phyloP scores from a whole-genome alignment of 2,797 vertebrate species.

The Caiman crocodilus region DNA sequence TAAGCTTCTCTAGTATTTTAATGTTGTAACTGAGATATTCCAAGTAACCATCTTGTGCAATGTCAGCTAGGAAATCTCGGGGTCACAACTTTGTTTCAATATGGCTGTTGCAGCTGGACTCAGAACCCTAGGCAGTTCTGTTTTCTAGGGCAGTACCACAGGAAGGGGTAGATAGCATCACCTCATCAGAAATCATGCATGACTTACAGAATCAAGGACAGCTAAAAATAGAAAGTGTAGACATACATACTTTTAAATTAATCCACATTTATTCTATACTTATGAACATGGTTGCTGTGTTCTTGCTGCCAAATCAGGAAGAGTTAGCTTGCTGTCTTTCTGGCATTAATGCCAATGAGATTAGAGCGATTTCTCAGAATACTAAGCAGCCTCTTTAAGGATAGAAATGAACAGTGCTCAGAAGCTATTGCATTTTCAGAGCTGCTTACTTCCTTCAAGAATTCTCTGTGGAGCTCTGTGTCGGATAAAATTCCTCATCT shows the following conservation, averaged over 20 bases:
- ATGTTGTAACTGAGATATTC: background rate
- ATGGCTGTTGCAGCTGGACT: background rate
- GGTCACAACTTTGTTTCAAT: background rate
- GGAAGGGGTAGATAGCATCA: background rate
- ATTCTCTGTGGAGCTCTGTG: background rate
- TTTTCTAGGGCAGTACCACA: background rate
- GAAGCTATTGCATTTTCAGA: background rate
- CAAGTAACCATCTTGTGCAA: background rate
- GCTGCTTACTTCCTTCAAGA: background rate
- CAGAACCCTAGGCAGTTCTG: background rate
- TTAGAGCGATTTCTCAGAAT: background rate
- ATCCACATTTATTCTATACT: background rate
- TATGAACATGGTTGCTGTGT: background rate
- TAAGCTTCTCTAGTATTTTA: background rate
- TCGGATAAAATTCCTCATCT: background rate
- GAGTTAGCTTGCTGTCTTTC: background rate
- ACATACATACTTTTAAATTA: background rate
- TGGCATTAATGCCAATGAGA: background rate
- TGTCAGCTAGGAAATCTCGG: background rate
- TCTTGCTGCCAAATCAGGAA: background rate
- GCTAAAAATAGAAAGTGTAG: background rate
- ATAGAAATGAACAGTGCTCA: background rate
- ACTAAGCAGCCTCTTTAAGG: constrained; percentile 21
- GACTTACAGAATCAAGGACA: background rate
- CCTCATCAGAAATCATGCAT: background rate